Base-by-base conservation (phyloP, 2,797 vertebrate species). In the Galaxias olidus region DNA sequence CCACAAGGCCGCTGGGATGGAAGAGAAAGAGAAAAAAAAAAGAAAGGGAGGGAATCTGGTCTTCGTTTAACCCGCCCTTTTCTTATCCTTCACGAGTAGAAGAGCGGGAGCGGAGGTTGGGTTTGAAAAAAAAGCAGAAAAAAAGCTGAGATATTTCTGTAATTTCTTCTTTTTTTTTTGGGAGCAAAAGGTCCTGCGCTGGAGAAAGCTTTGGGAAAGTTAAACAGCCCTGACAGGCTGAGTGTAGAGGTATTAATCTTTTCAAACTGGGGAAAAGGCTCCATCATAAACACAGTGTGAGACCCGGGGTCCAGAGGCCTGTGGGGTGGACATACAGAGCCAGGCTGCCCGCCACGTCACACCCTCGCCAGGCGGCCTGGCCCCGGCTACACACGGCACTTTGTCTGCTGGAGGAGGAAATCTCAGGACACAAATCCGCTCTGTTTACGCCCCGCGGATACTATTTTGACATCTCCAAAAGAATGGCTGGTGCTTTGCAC, bases 191-290 rank as follows among this genome's bases (percentile, higher is more conserved):
- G 73, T n/a, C 68, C 68, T 64, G 62, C 61, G 76, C 81, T 72
- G 47, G 69, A 76, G 83, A 84, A 87, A 80, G 78, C 81, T 84
- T 81, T 59, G 76, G 75, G 76, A 84, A 89, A 80, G 79, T 86
- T 89, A 91, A 93, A 90, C 88, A 89, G 80, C 66, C 72, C 72
- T 79, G 87, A 90, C 88, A 88, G 86, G 73, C 66, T 66, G 73
- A 79, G 80, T 86, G 88, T 68, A 73, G 74, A 64, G 73, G 82
- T 83, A 92, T 92, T 91, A 88, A 90, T 92, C 87, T 87, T 89
- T 89, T 88, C 81, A 85, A 89, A 88, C 84, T 65, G 59, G 69
- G 86, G 86, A 87, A 88, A 91, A 83, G 68, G 75, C 57, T 76
- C 66, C 76, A 86, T 86, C 86, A 82, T 89, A 92, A 92, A 91